Base-by-base conservation (phyloP, 2,113 vertebrate species). In the Paralichthys olivaceus region DNA sequence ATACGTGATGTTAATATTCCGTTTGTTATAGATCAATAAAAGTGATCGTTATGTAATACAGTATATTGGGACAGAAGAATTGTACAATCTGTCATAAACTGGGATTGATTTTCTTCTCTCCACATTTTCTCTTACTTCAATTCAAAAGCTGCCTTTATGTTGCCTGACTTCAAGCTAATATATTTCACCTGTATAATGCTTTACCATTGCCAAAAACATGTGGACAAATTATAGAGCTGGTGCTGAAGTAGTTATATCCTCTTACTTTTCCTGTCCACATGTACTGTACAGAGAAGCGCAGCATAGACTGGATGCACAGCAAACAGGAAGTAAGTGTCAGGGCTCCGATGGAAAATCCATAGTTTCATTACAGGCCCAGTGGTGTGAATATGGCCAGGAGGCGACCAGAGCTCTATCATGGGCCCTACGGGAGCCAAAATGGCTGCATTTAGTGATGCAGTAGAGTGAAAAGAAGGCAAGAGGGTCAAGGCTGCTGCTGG, bases 351-450 rank as follows among this genome's bases (percentile, higher is more conserved):
- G 84, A 92, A 94, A 94, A 93, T 93, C 93, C 88, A 91, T 93
- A 93, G 90, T 93, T 94, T 93, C 91, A 93, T 94, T 95, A 94
- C 90, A 84, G 83, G 84, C 84, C 84, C 81, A 74, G 87, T 84
- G 86, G 83, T 91, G 87, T 90, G 87, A 92, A 93, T 85, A 89
- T 86, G 90, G 79, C 90, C 55, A 57, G 71, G 80, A 83, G 82
- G 89, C 80, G 81, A 86, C 76, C 81, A 23, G 47, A 81, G 79
- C 91, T 91, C 84, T 79, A 85, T 92, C 92, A 91, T 63, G 74
- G 77, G 86, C 82, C 87, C 85, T 88, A 75, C 79, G 87, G 85
- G 89, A 92, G 90, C 90, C 90, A 79, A 87, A 91, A 93, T 92
- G 86, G 89, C 90, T 85, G 86, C 85, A 84, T 85, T 90, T 91